Conservation (phyloP, 2,797 vertebrate genomes). For the Coregonus sp. region DNA sequence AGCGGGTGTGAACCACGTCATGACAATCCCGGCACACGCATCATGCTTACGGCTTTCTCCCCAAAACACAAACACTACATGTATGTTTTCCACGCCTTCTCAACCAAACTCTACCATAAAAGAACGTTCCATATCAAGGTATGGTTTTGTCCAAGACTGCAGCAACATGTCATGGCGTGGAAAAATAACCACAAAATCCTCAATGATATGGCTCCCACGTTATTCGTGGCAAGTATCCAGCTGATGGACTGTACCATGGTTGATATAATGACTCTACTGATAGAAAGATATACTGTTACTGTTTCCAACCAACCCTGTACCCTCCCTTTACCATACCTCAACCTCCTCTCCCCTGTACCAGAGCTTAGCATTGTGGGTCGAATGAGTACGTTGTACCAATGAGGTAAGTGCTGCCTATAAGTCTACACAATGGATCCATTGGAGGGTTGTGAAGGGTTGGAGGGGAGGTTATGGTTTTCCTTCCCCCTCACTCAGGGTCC, state of each 20-base stretch:
- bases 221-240: constrained; percentile 54
- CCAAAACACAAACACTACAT: constrained; percentile 35
- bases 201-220: constrained; percentile 41
- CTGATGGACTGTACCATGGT: constrained; percentile 53
- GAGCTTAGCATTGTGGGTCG: constrained; percentile 27
- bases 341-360: constrained; percentile 30
- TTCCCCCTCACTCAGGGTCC: constrained; percentile 29
- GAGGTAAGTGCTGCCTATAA: constrained; percentile 48
- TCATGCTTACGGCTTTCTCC: constrained; percentile 38
- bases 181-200: constrained; percentile 21
- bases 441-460: not conserved
- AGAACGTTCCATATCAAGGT: constrained; percentile 39
- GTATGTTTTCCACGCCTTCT: constrained; percentile 29
- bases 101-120: constrained; percentile 14
- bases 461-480: constrained; percentile 31
- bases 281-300: constrained; percentile 52
- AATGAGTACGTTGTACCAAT: constrained; percentile 27
- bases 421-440: constrained; percentile 48
- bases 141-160: constrained; percentile 28
- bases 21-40: constrained; percentile 56
- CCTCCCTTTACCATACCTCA: constrained; percentile 22
- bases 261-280: constrained; percentile 53
- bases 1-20: constrained; percentile 62
- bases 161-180: constrained; percentile 24
- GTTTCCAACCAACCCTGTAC: constrained; percentile 38